A percentile compares a stretch with the other conserved stretches of the same genome.
These are phyloP conservation scores for Cephus runcator DNA, from an alignment of 2,888 invertebrate species.

Conservation along the genomic window DNA sequence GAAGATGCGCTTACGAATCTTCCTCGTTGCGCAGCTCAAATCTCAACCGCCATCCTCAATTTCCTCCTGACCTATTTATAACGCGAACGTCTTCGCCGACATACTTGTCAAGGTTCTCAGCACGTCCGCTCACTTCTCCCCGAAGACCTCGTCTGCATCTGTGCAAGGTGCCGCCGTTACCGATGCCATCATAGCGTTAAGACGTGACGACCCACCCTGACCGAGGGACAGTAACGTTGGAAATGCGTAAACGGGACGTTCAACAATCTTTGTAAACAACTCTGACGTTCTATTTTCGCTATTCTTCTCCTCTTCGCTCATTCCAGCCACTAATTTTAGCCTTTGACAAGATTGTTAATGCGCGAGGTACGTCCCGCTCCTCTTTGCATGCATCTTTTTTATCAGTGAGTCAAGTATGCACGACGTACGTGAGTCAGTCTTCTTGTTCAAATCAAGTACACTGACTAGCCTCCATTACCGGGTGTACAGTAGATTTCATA, in stretches of 20 bases:
- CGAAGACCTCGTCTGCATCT: constrained; percentile 16
- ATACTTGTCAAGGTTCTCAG: constrained; percentile 44
- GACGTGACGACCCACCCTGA: background rate
- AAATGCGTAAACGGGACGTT: background rate
- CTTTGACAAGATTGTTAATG: background rate
- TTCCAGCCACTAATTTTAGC: background rate
- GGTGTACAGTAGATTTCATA: background rate
- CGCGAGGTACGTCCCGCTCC: background rate
- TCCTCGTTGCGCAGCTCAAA: constrained; percentile 8
- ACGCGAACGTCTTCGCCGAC: constrained; percentile 30
- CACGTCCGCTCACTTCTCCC: constrained; percentile 28
- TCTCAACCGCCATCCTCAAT: constrained; percentile 41
- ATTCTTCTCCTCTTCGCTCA: background rate
- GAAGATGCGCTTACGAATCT: constrained; percentile 18
- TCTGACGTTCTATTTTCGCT: background rate
- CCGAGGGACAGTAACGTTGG: background rate
- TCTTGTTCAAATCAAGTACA: background rate
- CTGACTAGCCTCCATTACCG: background rate
- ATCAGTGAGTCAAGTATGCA: background rate
- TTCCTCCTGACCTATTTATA: constrained; percentile 60
- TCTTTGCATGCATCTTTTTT: background rate
- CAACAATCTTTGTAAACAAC: constrained; percentile 3
- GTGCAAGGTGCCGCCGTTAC: background rate
- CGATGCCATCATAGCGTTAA: background rate
- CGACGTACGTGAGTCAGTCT: background rate